Conservation (phyloP, 2,888 invertebrate species). For the Neuroscelio doddi region DNA sequence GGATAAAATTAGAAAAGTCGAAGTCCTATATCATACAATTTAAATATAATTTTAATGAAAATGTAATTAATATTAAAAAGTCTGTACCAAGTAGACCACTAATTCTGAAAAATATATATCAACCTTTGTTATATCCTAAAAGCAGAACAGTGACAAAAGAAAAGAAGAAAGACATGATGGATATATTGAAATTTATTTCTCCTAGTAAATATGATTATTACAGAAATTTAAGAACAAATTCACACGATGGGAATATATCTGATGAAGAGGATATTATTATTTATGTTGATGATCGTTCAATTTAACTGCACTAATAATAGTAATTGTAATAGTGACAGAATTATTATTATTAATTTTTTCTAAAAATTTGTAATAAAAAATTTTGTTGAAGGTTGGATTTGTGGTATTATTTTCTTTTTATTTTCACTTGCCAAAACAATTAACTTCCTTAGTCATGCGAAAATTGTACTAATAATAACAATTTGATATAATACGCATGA, state of each 20-base stretch:
- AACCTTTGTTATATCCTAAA: constrained; percentile 27
- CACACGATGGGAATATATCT: constrained; percentile 37
- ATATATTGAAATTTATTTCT: constrained; percentile 43
- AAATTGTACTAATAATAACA: too few relatives aligned
- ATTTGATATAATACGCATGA: too few relatives aligned
- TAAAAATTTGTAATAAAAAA: neutral
- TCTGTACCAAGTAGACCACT: constrained; percentile 43
- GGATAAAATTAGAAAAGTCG: constrained; percentile 44
- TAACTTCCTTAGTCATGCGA: too few relatives aligned
- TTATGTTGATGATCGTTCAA: constrained; percentile 23
- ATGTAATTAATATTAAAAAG: constrained; percentile 49
- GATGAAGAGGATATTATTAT: constrained; percentile 43
- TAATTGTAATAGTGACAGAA: constrained; percentile 12
- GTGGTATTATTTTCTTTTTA: too few relatives aligned
- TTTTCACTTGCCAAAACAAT: too few relatives aligned
- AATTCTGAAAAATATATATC: constrained; percentile 27
- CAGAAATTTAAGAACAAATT: constrained; percentile 41
- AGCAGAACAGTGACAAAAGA: constrained; percentile 27
- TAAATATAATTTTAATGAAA: constrained; percentile 49
- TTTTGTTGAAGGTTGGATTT: too few relatives aligned
- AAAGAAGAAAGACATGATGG: constrained; percentile 40
- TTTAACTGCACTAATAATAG: constrained; percentile 10
- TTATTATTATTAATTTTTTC: constrained; percentile 5
- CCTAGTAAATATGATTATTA: constrained; percentile 42
- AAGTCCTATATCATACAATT: constrained; percentile 50